Conservation (phyloP, 2,113 vertebrate genomes). For the Neoarius graeffei region DNA sequence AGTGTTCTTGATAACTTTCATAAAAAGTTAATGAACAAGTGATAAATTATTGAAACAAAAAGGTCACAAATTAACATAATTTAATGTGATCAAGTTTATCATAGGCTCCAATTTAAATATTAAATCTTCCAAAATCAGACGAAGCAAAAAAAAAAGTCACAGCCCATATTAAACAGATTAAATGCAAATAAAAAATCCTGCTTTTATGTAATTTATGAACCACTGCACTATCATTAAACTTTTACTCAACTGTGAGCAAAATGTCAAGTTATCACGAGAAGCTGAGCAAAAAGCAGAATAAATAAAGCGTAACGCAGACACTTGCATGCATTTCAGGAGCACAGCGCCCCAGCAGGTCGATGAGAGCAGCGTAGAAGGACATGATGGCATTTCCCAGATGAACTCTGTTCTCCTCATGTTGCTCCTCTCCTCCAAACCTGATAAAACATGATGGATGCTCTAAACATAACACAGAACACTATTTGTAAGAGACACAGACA, state of each 20-base stretch:
- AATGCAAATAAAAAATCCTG: neutral
- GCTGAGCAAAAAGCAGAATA: neutral
- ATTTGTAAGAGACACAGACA: neutral
- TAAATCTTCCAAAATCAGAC: neutral
- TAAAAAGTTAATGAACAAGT: no score
- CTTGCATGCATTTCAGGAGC: slow-evolving; percentile 94
- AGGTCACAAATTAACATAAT: no score
- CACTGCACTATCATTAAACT: neutral
- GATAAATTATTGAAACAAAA: no score
- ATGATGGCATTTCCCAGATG: slow-evolving; percentile 92
- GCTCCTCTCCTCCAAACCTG: slow-evolving; percentile 87
- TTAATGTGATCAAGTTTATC: no score
- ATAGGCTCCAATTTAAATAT: no score
- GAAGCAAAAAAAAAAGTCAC: neutral
- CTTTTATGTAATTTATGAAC: neutral
- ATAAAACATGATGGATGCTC: neutral
- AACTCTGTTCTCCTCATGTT: slow-evolving; percentile 87
- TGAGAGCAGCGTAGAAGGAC: slow-evolving; percentile 92
- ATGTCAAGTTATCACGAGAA: neutral
- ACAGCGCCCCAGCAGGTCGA: slow-evolving; percentile 90
- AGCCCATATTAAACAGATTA: neutral
- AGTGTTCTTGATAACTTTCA: no score
- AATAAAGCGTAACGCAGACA: neutral
- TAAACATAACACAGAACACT: neutral
- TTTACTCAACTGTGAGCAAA: neutral